A percentile compares a stretch with the other conserved stretches of the same genome.
Evolutionary conservation across 2,797 vertebrate species (phyloP).

Genomic region (Glossophaga mutica): DNA sequence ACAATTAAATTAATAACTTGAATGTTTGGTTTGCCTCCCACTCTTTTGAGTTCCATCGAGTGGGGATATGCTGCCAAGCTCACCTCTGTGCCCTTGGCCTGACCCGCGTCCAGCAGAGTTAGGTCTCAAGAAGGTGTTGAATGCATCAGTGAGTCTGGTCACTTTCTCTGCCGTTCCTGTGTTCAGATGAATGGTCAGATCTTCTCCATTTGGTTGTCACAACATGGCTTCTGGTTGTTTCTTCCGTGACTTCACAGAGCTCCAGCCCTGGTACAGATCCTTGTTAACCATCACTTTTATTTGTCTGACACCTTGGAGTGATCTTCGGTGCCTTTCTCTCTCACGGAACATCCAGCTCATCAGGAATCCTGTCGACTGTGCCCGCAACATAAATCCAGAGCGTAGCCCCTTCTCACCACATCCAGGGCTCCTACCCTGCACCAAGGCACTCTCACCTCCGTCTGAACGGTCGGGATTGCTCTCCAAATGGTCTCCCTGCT

Average conservation of each 20-base stretch:
- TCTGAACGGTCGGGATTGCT: not conserved
- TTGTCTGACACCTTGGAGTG: not conserved
- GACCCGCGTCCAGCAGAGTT: rapidly evolving
- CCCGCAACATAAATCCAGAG: not conserved
- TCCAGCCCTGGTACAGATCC: not conserved
- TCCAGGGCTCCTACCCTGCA: rapidly evolving
- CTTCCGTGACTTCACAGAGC: not conserved
- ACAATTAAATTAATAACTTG: not conserved
- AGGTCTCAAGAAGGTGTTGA: not conserved
- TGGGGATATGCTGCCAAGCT: rapidly evolving
- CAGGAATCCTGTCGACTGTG: not conserved
- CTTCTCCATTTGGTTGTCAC: not conserved
- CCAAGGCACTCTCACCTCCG: rapidly evolving
- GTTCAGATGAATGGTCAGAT: not conserved
- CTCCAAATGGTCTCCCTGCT: not conserved
- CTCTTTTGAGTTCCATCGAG: not conserved
- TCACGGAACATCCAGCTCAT: no score
- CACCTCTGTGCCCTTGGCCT: rapidly evolving
- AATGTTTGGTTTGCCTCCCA: not conserved
- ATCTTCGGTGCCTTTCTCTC: not conserved
- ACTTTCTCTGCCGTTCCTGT: not conserved
- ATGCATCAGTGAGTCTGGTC: not conserved
- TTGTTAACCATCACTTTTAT: not conserved
- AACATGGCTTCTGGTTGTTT: not conserved
- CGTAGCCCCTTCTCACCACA: not conserved